phyloP scores from a whole-genome alignment of 2,797 vertebrate species.

The Gobio occitaniae region DNA sequence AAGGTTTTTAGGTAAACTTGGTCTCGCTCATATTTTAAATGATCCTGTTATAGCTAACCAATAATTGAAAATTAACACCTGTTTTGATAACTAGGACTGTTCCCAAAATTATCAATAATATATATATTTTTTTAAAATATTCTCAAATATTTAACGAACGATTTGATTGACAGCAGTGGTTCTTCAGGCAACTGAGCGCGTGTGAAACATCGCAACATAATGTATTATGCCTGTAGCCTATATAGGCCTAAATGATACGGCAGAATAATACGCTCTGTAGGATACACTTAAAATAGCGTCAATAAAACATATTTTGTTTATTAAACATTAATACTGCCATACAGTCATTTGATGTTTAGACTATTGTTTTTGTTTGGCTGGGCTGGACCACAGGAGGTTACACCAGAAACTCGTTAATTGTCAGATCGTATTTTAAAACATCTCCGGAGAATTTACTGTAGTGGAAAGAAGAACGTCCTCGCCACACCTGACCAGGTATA shows the following conservation, averaged over 20 bases:
- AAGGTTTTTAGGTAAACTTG: too few species aligned
- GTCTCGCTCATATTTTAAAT: not conserved
- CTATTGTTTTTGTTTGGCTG: not conserved
- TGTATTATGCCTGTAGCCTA: not conserved
- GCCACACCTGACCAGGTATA: slow-evolving; percentile 2
- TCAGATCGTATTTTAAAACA: not conserved
- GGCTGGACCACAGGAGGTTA: not conserved
- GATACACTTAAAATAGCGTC: not conserved
- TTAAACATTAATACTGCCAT: not conserved
- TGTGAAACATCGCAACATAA: not conserved
- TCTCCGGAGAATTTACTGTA: not conserved
- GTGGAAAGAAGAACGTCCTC: not conserved
- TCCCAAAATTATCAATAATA: too few species aligned
- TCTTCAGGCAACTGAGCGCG: not conserved
- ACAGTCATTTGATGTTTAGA: not conserved
- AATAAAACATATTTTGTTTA: not conserved
- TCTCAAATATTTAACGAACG: not conserved
- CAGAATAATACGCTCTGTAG: not conserved
- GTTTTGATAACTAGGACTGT: too few species aligned
- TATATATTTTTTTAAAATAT: not conserved
- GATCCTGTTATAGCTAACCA: not conserved
- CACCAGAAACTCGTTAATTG: not conserved
- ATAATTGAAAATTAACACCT: not conserved
- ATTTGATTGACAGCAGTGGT: not conserved
- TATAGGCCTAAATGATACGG: not conserved